Base-by-base conservation (phyloP, 2,888 invertebrate genomes). In the Griposia aprilina region DNA sequence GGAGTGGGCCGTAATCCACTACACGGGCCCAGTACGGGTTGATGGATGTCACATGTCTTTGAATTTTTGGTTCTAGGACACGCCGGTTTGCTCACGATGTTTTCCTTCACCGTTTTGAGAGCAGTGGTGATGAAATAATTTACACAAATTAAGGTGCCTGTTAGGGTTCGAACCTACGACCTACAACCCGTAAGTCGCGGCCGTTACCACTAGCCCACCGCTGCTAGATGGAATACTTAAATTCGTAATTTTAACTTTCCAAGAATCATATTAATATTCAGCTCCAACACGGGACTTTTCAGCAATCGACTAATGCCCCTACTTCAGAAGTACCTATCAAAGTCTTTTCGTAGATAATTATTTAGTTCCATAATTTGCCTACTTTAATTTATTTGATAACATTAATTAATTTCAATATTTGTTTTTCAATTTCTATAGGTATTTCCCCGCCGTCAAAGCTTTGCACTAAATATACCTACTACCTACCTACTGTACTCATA, bases 371-470 rank as follows among this genome's bases (percentile, higher is more conserved):
- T 41, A 48, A 26, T 73, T 13, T 7, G 36, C 3, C 11, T 77
- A 78, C 36, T 48, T 68, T 36, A n/a, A 48, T 55, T 30, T 30
- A 48, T 55, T 30, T 30, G n/a, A 77, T 36, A 68, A 55, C 30
- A 55, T 36, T 15, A 11, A 50, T 63, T 41, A 11, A 4, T 30
- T 10, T 45, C 30, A 68, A 57, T n/a, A 57, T 57, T 57, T 20
- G n/a, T n/a, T n/a, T 57, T n/a, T 13, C 6, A n/a, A n/a, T 57
- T n/a, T 57, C 7, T 23, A 3, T 36, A 36, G 30, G 76, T 66
- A 26, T 52, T 66, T 60, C 45, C 52, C 59, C 79, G 59, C 72
- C 15, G 59, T 79, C 57, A 57, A 59, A 66, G 30, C 41, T 36
- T 79, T 59, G 52, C 13, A 52, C 52, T 59, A 23, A 20, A 66